Evolutionary conservation across 2,113 vertebrate genomes (phyloP), one percentile per base, ranked within the genome.

Genomic region (Symphodus melops): DNA sequence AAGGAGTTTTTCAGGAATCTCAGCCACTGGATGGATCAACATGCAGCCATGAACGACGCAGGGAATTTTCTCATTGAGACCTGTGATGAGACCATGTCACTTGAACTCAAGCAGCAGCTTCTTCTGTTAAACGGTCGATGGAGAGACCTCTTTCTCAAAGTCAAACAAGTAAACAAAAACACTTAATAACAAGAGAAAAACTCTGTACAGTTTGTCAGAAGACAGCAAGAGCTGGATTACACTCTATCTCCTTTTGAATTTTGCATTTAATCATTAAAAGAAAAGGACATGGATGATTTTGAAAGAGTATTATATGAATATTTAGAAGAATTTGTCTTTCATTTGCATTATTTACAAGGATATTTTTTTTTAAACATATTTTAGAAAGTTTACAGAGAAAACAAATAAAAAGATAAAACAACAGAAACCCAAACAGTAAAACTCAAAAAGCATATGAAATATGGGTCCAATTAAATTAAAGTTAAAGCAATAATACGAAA

Each of bases 21-120:
- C 66, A 89, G 91, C 58, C 92, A 92, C 80, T 95, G 92, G 98
- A 98, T 98, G 77, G 96, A 99, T 79, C 97, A 97, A 77, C 98
- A 99, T 52, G 91, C 95, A n/a, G 92, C 95, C 73, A 98, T 99
- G 97, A 99, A 99, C 9, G 98, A 99, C 49, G 96, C 98, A 5
- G 98, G 98, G 69, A 99, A 98, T 90, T 99, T 99, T 81, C 95
- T 99, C 1, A 99, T 99, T 44, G 98, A 99, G 89, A 98, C 98
- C 0, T 99, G 97, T 65, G 96, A 99, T 65, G 97, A 99, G 71
- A 94, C 93, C 0, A 95, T 98, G 82, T 99, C 98, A 33, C 95
- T 96, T 28, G 97, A 99, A 64, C 95, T 99, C 23, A 99, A 99
- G 48, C 98, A 99, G 87, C 98, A 99, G 56, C 89, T 99, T 6